Evolutionary conservation across 2,888 invertebrate species (phyloP), one percentile per base, ranked within the genome.

Genomic region (Allophyes oxyacanthae): DNA sequence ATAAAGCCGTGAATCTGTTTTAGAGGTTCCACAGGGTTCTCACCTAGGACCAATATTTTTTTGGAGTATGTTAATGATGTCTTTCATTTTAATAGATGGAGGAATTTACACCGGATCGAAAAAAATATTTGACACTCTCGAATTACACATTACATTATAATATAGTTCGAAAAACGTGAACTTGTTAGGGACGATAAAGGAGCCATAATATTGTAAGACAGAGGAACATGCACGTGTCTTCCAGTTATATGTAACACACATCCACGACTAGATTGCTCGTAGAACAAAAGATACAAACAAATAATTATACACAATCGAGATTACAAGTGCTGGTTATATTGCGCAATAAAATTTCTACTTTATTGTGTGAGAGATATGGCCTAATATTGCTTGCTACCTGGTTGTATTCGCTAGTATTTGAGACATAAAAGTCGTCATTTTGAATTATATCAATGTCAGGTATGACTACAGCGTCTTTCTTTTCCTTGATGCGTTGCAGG

Each of bases 361-460:
- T 20, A 36, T 14, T 43, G 2, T 10, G 2, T 26, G 8, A 13
- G 2, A 11, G 28, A 6, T 28, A 28, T 3, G 15, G 15, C n/a
- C 9, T 15, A 15, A 7, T 10, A 15, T 33, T 11, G 7, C 13
- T 13, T 33, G 45, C 54, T 62, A 62, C 61, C 61, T 53, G 15
- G 6, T 32, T 11, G 8, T 34, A 10, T 0, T 7, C 6, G n/a
- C 20, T 32, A 11, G n/a, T 25, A 13, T 44, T 26, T 14, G 14
- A 20, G 1, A 90, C 50, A 40, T 95, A 95, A 82, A 98, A 95
- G n/a, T 95, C 96, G 70, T 95, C 94, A 76, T 97, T 85, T 84
- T 97, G 97, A 66, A 99, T 97, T 33, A 97, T 97, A 91, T 99
- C 99, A 66, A 99, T 99, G 59, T 98, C 97, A 2, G 99, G 99